Evolutionary conservation across 2,113 vertebrate genomes (phyloP), one percentile per base, ranked within the genome.

Genomic region (Aix galericulata): DNA sequence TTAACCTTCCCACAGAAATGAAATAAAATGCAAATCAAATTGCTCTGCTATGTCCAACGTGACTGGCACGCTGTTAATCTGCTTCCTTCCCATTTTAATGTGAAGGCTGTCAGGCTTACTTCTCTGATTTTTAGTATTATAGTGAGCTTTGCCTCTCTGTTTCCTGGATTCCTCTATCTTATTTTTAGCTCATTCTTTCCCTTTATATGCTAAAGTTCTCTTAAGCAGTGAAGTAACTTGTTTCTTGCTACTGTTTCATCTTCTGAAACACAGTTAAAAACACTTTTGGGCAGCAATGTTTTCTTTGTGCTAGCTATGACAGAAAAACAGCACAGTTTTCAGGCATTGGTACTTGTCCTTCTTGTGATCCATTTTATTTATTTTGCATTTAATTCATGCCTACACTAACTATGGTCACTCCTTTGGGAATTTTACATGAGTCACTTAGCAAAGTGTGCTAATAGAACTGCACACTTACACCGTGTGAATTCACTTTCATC

Each of bases 141-240:
- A 85, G 55, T 34, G 84, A 82, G 88, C 17, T 96, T 84, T 84
- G 58, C 50, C 83, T 84, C 69, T 86, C 96, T 88, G 31, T 93
- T 87, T 86, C 48, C 58, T 89, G 23, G 62, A 79, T 88, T 84
- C 55, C 46, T 91, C 18, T 67, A 17, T 32, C 60, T 88, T 91
- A 95, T 89, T 95, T 95, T 93, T 89, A 93, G 80, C 48, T 72
- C 18, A 11, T 40, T 78, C 31, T 73, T 91, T 77, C 60, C 38
- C 15, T 88, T 76, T 58, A 58, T 55, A 84, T 25, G 44, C 22
- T 84, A 82, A 72, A 87, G 75, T 44, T 20, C 21, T 81, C 86
- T 77, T 60, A 72, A 83, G 20, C 25, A 78, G 32, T n/a, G 31
- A 83, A 93, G 36, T 17, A 91, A 80, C 52, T 76, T 94, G 82